A percentile compares a stretch with the other conserved stretches of the same genome.
phyloP scores from a whole-genome alignment of 2,113 vertebrate species.

The Paradoxurus hermaphroditus region DNA sequence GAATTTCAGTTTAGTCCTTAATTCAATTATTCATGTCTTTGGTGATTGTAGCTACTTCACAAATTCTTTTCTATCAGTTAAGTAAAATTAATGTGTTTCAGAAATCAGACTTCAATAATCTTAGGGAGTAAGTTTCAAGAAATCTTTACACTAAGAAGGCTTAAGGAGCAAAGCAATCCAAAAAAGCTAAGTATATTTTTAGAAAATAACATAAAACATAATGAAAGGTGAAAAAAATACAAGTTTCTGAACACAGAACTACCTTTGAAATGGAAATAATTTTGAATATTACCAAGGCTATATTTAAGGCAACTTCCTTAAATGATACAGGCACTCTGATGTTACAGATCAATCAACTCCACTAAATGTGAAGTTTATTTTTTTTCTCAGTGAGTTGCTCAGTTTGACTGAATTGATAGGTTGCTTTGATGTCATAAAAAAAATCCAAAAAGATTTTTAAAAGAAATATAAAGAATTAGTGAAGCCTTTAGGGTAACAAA shows the following conservation, averaged over 20 bases:
- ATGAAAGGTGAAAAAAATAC: neutral
- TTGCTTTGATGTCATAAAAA: neutral
- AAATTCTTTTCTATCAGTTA: neutral
- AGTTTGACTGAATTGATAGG: neutral
- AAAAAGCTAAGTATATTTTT: neutral
- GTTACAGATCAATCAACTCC: neutral
- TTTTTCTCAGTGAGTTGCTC: neutral
- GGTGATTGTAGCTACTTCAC: neutral
- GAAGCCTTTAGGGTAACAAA: neutral
- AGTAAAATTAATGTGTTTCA: neutral
- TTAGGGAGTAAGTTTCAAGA: neutral
- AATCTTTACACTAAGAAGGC: neutral
- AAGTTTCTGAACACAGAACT: neutral
- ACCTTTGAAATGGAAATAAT: neutral
- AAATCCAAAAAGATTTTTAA: neutral
- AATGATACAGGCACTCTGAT: neutral
- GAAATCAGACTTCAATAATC: slow-evolving; percentile 26
- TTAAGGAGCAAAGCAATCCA: neutral
- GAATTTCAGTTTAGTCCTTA: neutral
- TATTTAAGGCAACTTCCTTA: neutral
- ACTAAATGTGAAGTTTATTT: neutral
- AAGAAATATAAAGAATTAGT: neutral
- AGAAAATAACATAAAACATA: neutral
- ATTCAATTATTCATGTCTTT: neutral
- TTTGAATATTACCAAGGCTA: neutral